phyloP scores from a whole-genome alignment of 2,797 vertebrate genomes.

The Salarias fasciatus region DNA sequence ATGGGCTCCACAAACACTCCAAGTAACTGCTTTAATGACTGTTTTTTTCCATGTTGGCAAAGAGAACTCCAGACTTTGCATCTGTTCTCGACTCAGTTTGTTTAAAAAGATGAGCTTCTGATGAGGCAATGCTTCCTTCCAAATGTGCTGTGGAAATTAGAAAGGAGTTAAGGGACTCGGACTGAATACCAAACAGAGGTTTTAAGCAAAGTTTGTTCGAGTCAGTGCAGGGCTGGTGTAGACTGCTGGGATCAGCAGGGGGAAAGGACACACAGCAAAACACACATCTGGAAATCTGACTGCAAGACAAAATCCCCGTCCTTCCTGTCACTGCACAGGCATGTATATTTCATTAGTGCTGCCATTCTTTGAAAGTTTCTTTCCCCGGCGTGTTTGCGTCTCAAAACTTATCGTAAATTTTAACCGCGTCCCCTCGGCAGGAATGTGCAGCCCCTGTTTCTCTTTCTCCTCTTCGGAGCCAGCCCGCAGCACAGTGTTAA shows the following conservation, averaged over 20 bases:
- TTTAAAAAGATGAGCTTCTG: slow-evolving; percentile 49
- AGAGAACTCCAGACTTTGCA: slow-evolving; percentile 34
- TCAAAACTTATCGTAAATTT: slow-evolving; percentile 50
- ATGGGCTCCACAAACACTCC: slow-evolving; percentile 31
- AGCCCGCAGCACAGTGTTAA: slow-evolving; percentile 37
- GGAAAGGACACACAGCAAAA: slow-evolving; percentile 46
- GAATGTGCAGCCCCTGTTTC: slow-evolving; percentile 17
- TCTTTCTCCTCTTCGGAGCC: slow-evolving; percentile 30
- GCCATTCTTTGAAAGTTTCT: slow-evolving; percentile 60
- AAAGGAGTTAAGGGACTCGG: slow-evolving; percentile 34
- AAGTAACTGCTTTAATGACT: slow-evolving; percentile 47
- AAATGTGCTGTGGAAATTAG: slow-evolving; percentile 51
- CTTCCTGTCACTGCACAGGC: slow-evolving; percentile 27
- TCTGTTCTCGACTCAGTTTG: slow-evolving; percentile 43
- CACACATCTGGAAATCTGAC: slow-evolving; percentile 26
- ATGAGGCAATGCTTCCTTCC: slow-evolving; percentile 41
- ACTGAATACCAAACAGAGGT: slow-evolving; percentile 36
- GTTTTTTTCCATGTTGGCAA: slow-evolving; percentile 40
- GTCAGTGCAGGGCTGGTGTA: background rate
- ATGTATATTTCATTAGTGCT: slow-evolving; percentile 45
- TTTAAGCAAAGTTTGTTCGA: slow-evolving; percentile 35
- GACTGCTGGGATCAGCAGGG: slow-evolving; percentile 24
- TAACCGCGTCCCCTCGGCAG: slow-evolving; percentile 47
- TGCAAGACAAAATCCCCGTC: slow-evolving; percentile 45
- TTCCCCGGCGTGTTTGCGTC: slow-evolving; percentile 43